These are phyloP conservation scores for Ennomos quercinarius DNA, from an alignment of 2,888 invertebrate species.

Conservation along the genomic window DNA sequence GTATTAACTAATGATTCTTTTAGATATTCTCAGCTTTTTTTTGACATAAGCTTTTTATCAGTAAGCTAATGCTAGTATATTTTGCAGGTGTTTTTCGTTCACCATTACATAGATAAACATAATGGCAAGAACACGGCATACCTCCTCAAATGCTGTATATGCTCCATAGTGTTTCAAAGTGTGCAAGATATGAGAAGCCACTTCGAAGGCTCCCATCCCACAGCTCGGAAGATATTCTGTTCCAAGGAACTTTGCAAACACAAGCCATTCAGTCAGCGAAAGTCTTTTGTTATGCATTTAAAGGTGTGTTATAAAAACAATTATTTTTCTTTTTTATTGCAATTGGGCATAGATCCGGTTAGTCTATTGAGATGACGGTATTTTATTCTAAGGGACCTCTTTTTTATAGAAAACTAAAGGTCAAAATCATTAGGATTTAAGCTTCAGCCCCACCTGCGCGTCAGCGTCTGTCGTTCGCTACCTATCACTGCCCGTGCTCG, in stretches of 20 bases:
- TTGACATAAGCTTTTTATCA: too few species aligned
- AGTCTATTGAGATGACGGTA: too few species aligned
- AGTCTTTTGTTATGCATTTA: constrained; percentile 76
- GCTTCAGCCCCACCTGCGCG: too few species aligned
- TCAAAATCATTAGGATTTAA: too few species aligned
- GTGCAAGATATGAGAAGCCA: constrained; percentile 70
- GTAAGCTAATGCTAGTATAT: constrained; percentile 5
- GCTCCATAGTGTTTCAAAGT: constrained; percentile 61
- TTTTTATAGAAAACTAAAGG: too few species aligned
- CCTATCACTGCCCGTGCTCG: too few species aligned
- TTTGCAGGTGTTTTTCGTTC: constrained; percentile 71
- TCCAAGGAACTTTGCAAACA: constrained; percentile 69
- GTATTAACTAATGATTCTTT: too few species aligned
- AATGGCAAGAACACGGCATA: constrained; percentile 46
- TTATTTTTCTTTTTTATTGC: too few species aligned
- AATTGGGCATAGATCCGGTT: too few species aligned
- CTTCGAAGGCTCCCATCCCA: constrained; percentile 65
- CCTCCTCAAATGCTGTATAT: constrained; percentile 73
- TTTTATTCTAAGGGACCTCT: too few species aligned
- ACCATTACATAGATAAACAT: constrained; percentile 71
- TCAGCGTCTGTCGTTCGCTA: too few species aligned
- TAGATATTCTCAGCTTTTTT: too few species aligned
- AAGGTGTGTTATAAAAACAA: constrained; percentile 57
- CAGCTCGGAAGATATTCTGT: constrained; percentile 73
- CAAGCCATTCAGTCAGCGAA: constrained; percentile 72